Evolutionary conservation across 2,113 vertebrate species (phyloP).

Genomic region (Uropsilus gracilis): DNA sequence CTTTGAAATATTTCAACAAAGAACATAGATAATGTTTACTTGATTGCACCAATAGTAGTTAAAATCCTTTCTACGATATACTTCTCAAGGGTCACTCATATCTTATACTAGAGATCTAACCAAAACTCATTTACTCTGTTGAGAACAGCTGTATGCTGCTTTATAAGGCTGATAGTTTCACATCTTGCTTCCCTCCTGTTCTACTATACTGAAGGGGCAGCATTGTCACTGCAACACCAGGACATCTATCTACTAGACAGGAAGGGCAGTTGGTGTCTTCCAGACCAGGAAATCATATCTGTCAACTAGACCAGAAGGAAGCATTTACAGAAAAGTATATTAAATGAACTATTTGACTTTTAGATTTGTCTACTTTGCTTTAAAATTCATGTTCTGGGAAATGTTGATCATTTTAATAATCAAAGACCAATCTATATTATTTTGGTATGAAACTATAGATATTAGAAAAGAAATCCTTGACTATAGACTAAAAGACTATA

Average conservation of each 20-base stretch:
- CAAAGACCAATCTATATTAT: neutral
- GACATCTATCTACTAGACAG: neutral
- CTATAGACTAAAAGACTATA: neutral
- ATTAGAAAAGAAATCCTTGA: constrained; percentile 13
- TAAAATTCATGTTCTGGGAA: neutral
- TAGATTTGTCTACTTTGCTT: constrained; percentile 15
- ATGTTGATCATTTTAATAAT: constrained; percentile 32
- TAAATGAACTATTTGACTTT: constrained; percentile 35
- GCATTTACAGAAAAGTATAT: constrained; percentile 11
- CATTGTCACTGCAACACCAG: neutral
- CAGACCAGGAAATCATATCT: neutral
- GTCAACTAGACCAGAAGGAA: neutral
- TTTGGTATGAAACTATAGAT: constrained; percentile 43
- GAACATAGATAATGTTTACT: constrained; percentile 49
- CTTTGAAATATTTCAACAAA: constrained; percentile 29
- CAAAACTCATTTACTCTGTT: neutral
- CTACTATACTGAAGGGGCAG: neutral
- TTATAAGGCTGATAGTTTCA: neutral
- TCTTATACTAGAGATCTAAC: neutral
- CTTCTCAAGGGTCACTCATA: neutral
- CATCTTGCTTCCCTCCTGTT: neutral
- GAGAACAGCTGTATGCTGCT: neutral
- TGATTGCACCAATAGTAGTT: constrained; percentile 49
- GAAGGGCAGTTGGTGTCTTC: neutral
- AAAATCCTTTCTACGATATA: neutral